phyloP scores from a whole-genome alignment of 2,797 vertebrate species.

The Macroramphosus scolopax region DNA sequence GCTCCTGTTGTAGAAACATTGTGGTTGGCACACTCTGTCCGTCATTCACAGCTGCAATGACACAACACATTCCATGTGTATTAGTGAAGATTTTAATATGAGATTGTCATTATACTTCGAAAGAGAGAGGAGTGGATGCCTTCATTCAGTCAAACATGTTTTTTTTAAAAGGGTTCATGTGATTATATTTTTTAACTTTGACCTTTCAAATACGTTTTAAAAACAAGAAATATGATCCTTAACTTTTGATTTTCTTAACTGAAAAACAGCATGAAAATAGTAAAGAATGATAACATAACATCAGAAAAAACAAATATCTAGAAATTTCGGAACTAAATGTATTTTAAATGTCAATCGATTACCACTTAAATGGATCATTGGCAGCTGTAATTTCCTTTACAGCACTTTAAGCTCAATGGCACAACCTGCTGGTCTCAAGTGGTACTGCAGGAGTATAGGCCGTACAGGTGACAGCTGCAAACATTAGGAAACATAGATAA shows the following conservation, averaged over 20 bases:
- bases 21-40: conserved; percentile 36
- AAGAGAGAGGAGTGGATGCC: not conserved
- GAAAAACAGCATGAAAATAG: too few relatives aligned
- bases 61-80: conserved; percentile 30
- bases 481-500: not conserved
- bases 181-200: too few relatives aligned
- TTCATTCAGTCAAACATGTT: not conserved
- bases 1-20: conserved; percentile 25
- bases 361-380: too few relatives aligned
- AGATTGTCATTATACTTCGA: not conserved
- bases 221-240: too few relatives aligned
- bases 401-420: conserved; percentile 10
- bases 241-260: too few relatives aligned
- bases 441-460: not conserved
- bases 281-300: too few relatives aligned
- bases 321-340: too few relatives aligned
- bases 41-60: conserved; percentile 26
- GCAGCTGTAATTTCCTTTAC: too few relatives aligned
- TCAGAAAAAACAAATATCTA: too few relatives aligned
- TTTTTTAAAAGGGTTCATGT: too few relatives aligned
- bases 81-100: conserved; percentile 35
- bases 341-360: too few relatives aligned
- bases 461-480: not conserved
- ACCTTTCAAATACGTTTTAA: too few relatives aligned
- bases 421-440: not conserved